Evolutionary conservation across 2,797 vertebrate species (phyloP).

Genomic region (Ceyx erithaca): DNA sequence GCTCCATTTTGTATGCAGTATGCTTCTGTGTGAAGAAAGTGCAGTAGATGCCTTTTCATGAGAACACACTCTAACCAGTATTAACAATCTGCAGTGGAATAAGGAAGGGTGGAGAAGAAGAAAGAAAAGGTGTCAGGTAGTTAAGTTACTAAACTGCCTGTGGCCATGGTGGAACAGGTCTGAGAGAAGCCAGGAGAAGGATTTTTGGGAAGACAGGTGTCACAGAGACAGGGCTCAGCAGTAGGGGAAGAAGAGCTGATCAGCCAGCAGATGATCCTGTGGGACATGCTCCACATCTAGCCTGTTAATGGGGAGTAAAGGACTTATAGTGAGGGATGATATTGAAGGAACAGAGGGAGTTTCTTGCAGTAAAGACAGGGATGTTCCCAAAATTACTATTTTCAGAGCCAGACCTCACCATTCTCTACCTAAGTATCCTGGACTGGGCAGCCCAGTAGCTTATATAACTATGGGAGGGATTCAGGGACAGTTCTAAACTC

Average conservation of each 20-base stretch:
- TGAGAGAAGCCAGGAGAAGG: background rate
- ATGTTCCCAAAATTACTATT: background rate
- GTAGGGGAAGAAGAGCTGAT: background rate
- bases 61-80: background rate
- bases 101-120: background rate
- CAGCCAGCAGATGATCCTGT: rapidly evolving
- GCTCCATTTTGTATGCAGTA: background rate
- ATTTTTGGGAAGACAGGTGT: background rate
- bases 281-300: background rate
- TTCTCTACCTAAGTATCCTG: background rate
- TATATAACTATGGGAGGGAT: background rate
- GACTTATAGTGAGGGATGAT: background rate
- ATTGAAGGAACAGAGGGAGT: background rate
- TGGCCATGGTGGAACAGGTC: background rate
- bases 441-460: background rate
- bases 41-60: background rate
- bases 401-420: background rate
- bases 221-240: background rate
- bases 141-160: background rate
- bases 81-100: background rate
- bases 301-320: background rate
- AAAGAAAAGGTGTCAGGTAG: background rate
- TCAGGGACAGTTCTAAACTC: background rate
- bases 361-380: background rate
- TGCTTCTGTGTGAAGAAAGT: background rate